A percentile compares a stretch with the other conserved stretches of the same genome.
Conservation (phyloP, 1,140 invertebrate species). For the Caenorhabditis latens region DNA sequence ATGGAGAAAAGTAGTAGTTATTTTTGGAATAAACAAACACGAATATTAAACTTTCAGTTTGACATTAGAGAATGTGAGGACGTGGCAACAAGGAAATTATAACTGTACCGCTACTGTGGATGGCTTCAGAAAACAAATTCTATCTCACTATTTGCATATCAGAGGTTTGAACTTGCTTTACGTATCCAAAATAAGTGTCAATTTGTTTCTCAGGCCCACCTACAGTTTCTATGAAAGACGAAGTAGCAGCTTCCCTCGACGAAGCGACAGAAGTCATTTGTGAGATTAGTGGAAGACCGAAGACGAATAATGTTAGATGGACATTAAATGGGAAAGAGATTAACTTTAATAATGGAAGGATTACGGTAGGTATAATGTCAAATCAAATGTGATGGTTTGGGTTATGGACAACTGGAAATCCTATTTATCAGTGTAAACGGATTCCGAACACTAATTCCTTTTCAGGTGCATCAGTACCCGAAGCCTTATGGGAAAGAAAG, state of each 20-base stretch:
- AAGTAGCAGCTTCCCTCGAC: constrained; percentile 48
- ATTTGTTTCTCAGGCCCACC: constrained; percentile 57
- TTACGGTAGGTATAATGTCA: constrained; percentile 30
- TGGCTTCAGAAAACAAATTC: constrained; percentile 65
- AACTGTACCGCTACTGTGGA: constrained; percentile 62
- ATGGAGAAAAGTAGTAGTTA: constrained; percentile 67
- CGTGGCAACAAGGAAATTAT: constrained; percentile 74
- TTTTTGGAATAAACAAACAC: background rate
- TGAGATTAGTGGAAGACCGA: constrained; percentile 64
- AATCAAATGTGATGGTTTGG: too few relatives aligned
- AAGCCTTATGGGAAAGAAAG: constrained; percentile 69
- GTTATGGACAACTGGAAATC: too few relatives aligned
- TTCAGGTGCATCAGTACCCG: constrained; percentile 67
- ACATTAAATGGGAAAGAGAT: constrained; percentile 62
- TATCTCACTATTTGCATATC: constrained; percentile 71
- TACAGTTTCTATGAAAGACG: constrained; percentile 49
- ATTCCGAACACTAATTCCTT: constrained; percentile 22
- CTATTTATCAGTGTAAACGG: too few relatives aligned
- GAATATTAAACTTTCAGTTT: constrained; percentile 65
- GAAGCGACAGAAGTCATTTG: constrained; percentile 60
- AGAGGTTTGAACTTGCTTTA: constrained; percentile 64
- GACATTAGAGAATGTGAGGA: constrained; percentile 70
- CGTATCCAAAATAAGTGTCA: background rate
- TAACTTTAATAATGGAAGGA: constrained; percentile 60
- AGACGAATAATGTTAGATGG: constrained; percentile 64